phyloP scores from a whole-genome alignment of 2,797 vertebrate genomes.

The Astyanax mexicanus region DNA sequence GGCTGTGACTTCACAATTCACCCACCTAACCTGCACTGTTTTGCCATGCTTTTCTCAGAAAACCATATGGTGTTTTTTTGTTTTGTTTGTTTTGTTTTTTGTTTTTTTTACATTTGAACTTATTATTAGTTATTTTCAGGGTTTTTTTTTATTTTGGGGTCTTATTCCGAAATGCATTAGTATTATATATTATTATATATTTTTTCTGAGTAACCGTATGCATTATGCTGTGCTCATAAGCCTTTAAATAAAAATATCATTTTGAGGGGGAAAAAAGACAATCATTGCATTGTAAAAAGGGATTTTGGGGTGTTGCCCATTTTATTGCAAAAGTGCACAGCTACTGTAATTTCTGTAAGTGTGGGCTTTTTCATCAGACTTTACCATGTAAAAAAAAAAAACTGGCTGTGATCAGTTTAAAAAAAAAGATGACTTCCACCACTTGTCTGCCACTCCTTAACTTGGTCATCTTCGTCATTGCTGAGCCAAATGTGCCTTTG shows the following conservation, averaged over 20 bases:
- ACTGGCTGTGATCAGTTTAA: neutral
- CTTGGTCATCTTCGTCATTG: slow-evolving; percentile 10
- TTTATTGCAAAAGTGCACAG: slow-evolving; percentile 31
- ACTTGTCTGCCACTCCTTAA: neutral
- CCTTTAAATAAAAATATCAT: neutral
- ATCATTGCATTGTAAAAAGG: slow-evolving; percentile 54
- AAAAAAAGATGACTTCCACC: too few species aligned
- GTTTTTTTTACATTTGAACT: neutral
- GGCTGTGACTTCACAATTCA: slow-evolving; percentile 2
- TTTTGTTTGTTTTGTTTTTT: too few species aligned
- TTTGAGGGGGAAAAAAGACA: slow-evolving; percentile 58
- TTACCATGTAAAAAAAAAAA: neutral
- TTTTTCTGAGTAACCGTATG: neutral
- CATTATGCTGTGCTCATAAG: neutral
- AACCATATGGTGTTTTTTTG: too few species aligned
- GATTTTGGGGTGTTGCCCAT: slow-evolving; percentile 15
- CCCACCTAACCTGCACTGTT: slow-evolving; percentile 1
- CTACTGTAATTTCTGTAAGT: slow-evolving; percentile 36
- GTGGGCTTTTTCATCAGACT: neutral
- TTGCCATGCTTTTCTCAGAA: neutral
- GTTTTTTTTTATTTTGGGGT: too few species aligned
- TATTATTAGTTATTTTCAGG: too few species aligned
- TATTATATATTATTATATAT: too few species aligned
- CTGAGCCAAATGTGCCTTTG: slow-evolving; percentile 78
- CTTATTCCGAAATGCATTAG: slow-evolving; percentile 7